Percentiles rank a stretch among this genome's conserved stretches.
Conservation (phyloP, 1,140 invertebrate genomes). For the Polyergus mexicanus region DNA sequence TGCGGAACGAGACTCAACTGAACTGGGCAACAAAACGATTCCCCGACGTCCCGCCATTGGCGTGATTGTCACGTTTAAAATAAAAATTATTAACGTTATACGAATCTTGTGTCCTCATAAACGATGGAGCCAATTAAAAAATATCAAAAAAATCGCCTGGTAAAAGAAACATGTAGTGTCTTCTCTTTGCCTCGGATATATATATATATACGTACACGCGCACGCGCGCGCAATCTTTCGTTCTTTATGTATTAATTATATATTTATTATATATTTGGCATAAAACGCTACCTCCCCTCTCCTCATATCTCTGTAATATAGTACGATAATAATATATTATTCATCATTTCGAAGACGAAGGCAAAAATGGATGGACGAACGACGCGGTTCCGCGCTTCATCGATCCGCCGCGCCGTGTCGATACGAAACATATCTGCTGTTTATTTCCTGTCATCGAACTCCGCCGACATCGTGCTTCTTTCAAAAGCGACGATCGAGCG, state of each 20-base stretch:
- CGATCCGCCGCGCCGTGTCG: slow-evolving; percentile 7
- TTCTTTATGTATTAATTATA: neutral
- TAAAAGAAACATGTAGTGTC: too few relatives aligned
- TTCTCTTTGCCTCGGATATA: too few relatives aligned
- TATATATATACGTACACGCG: too few relatives aligned
- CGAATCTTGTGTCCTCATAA: too few relatives aligned
- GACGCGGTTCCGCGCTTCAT: neutral
- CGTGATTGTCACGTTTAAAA: neutral
- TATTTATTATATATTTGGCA: neutral
- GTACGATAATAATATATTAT: neutral
- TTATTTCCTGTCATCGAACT: neutral
- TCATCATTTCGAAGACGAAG: neutral
- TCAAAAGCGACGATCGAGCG: neutral
- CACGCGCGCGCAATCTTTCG: too few relatives aligned
- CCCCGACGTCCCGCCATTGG: neutral
- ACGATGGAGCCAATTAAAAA: too few relatives aligned
- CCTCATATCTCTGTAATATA: neutral
- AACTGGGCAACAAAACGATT: neutral
- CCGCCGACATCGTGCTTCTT: neutral
- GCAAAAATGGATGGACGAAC: neutral
- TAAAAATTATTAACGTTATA: neutral
- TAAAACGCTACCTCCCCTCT: neutral
- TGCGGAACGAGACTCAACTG: slow-evolving; percentile 26
- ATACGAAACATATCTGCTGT: slow-evolving; percentile 38
- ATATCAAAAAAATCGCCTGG: too few relatives aligned